A percentile compares a stretch with the other conserved stretches of the same genome.
These are phyloP conservation scores for Oryctes rhinoceros DNA, from an alignment of 1,140 invertebrate genomes.

Conservation along the genomic window DNA sequence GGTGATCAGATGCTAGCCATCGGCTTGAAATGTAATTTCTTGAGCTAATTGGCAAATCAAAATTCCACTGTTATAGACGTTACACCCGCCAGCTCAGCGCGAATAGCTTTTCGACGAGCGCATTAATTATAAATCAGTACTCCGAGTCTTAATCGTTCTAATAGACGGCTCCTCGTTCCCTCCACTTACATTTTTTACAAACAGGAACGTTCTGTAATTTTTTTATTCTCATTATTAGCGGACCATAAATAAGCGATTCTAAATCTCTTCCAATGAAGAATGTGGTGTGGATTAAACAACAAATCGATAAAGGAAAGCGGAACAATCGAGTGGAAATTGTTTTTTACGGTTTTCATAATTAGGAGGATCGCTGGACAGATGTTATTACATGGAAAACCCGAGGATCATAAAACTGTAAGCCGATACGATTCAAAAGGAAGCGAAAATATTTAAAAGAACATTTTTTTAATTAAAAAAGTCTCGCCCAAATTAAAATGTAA, in stretches of 20 bases:
- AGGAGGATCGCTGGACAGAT: neutral
- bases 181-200: neutral
- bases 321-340: neutral
- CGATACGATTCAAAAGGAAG: conserved; percentile 25
- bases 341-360: neutral
- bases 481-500: conserved; percentile 28
- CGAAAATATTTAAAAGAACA: conserved; percentile 32
- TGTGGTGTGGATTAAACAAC: neutral
- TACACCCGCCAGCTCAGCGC: conserved; percentile 43
- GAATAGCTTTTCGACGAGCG: conserved; percentile 43
- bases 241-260: neutral
- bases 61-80: conserved; percentile 50
- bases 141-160: conserved; percentile 39
- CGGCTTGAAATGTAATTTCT: conserved; percentile 47
- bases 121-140: conserved; percentile 45
- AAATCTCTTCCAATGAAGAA: no score
- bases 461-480: conserved; percentile 37
- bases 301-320: neutral
- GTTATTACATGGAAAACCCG: neutral
- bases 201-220: neutral
- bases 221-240: conserved; percentile 6
- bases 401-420: conserved; percentile 24
- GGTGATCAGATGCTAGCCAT: neutral
- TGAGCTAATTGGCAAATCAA: conserved; percentile 51
- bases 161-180: conserved; percentile 37